These are phyloP conservation scores for Sinocyclocheilus maitianheensis DNA, from an alignment of 2,113 vertebrate species.

Conservation along the genomic window DNA sequence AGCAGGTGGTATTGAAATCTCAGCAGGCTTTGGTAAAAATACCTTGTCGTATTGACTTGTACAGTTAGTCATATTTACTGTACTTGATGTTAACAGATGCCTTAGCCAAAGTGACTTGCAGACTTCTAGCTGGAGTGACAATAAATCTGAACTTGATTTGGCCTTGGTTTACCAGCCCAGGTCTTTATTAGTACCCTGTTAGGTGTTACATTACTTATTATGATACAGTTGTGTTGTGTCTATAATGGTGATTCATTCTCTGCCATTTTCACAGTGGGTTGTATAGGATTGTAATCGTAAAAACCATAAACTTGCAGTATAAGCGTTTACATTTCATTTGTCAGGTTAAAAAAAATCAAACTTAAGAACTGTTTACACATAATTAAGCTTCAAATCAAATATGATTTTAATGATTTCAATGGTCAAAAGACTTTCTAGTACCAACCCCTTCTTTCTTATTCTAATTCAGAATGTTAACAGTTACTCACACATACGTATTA, in stretches of 20 bases:
- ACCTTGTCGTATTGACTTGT: background rate
- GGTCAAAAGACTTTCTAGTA: no score
- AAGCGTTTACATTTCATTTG: no score
- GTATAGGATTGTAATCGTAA: no score
- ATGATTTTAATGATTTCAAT: no score
- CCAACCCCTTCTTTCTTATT: no score
- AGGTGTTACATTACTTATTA: background rate
- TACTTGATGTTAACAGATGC: background rate
- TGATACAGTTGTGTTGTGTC: background rate
- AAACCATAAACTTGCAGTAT: no score
- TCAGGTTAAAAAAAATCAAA: no score
- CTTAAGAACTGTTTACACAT: no score
- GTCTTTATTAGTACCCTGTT: background rate
- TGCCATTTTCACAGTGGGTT: no score
- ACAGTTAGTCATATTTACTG: background rate
- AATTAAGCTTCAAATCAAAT: no score
- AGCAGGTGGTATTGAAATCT: slow-evolving; percentile 8
- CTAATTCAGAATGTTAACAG: no score
- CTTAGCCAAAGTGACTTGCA: background rate
- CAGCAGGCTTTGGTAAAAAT: slow-evolving; percentile 5
- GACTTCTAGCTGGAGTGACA: background rate
- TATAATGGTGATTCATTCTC: background rate
- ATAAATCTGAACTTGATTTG: background rate
- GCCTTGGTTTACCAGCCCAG: background rate
- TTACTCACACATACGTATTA: no score